Evolutionary conservation across 2,797 vertebrate species (phyloP), one percentile per base, ranked within the genome.

Genomic region (Bufotes viridis): DNA sequence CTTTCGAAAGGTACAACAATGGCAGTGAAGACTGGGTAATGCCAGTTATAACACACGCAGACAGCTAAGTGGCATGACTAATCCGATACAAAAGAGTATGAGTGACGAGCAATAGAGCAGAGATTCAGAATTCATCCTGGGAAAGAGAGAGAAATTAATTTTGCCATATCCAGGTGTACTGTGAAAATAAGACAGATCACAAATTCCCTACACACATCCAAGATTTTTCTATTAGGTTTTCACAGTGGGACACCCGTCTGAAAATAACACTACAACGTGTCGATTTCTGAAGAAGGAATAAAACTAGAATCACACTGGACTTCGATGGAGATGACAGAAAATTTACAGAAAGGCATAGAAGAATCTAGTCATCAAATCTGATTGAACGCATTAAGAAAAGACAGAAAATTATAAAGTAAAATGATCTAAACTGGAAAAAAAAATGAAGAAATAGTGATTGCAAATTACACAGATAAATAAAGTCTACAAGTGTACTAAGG

Each of bases 211-310:
- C 57, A 51, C 58, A 63, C 7, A 65, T 22, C 29, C 70, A 51
- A 51, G 70, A 51, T 24, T 85, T 85, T 75, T 85, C 57, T 76
- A 85, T 85, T 76, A 85, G 70, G 63, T 76, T 75, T 61, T 63
- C 83, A 53, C 83, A 76, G 70, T 34, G 12, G 1, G 70, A 24
- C 42, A 49, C 55, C 24, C 0, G 8, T 15, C 24, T 53, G 70
- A 61, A 85, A 60, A 61, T 29, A 63, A 75, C 70, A 51, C 57
- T 34, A 14, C n/a, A 63, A 85, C 60, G 29, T 26, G 24, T 24
- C 57, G 18, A 58, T 74, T 60, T 61, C 29, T 10, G 18, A 22
- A 75, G 51, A 24, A 67, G 15, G 26, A 69, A n/a, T 10, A 65
- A 81, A 60, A 14, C 34, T 63, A 51, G 22, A 63, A 20, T 24